Conservation (phyloP, 2,113 vertebrate genomes). For the Chitala chitala region DNA sequence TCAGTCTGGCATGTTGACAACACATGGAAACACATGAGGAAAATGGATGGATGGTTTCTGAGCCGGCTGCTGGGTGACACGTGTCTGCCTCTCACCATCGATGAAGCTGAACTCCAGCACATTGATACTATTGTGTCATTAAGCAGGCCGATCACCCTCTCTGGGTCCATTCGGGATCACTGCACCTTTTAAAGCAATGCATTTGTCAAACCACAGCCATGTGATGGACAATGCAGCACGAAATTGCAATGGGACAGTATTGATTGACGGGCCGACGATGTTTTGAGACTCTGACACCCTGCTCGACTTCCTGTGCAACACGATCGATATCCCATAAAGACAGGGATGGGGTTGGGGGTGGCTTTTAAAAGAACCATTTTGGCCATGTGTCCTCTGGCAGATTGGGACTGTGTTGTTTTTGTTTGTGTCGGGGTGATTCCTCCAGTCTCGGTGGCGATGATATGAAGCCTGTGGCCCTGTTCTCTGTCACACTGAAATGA, state of each 20-base stretch:
- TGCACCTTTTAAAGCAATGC: constrained; percentile 26
- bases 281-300: not conserved
- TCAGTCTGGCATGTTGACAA: no score
- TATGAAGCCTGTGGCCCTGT: constrained; percentile 40
- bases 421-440: not conserved
- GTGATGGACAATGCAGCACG: constrained; percentile 31
- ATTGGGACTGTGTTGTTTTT: not conserved
- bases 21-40: not conserved
- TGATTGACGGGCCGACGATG: not conserved
- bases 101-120: constrained; percentile 53
- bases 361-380: not conserved
- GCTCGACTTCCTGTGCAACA: not conserved
- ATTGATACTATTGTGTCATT: constrained; percentile 54
- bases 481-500: constrained; percentile 40
- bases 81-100: constrained; percentile 54
- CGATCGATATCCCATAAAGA: constrained; percentile 2
- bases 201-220: constrained; percentile 37
- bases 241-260: constrained; percentile 24
- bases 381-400: not conserved
- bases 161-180: constrained; percentile 23
- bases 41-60: not conserved
- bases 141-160: constrained; percentile 30
- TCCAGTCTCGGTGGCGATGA: constrained; percentile 36
- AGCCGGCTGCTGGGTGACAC: constrained; percentile 46
- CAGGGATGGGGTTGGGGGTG: not conserved